These are phyloP conservation scores for Dasysyrphus tricinctus DNA, from an alignment of 2,888 invertebrate genomes.

Conservation along the genomic window DNA sequence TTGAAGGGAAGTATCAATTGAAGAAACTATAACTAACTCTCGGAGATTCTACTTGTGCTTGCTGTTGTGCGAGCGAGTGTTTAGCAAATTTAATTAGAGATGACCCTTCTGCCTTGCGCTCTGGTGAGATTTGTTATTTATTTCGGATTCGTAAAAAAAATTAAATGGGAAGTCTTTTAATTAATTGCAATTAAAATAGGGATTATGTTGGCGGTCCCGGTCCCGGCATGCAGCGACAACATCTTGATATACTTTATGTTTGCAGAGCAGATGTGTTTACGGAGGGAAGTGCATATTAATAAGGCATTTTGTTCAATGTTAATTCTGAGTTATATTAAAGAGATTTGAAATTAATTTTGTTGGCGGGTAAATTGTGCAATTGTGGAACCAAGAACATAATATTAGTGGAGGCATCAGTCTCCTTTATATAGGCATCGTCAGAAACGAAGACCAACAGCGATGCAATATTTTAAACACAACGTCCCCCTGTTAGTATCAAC, in stretches of 20 bases:
- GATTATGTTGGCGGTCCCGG: conserved; percentile 19
- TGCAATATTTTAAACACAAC: no score
- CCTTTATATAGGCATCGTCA: no score
- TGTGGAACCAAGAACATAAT: no score
- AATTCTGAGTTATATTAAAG: no score
- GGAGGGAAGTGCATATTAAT: background rate
- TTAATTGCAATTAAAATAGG: conserved; percentile 67
- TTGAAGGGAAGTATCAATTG: conserved; percentile 76
- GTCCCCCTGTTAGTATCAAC: no score
- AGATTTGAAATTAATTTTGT: no score
- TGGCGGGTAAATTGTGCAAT: no score
- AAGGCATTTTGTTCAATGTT: no score
- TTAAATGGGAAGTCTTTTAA: conserved; percentile 70
- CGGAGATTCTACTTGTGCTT: background rate
- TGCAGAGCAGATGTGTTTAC: background rate
- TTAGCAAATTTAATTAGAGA: conserved; percentile 69
- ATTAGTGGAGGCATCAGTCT: no score
- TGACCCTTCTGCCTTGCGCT: conserved; percentile 54
- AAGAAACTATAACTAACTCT: conserved; percentile 34
- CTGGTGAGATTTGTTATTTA: conserved; percentile 60
- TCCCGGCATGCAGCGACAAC: no score
- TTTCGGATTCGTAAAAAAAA: conserved; percentile 50
- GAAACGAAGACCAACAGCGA: no score
- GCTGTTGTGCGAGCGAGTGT: conserved; percentile 17
- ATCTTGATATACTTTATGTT: background rate